phyloP scores from a whole-genome alignment of 2,113 vertebrate species.

The Procavia capensis region DNA sequence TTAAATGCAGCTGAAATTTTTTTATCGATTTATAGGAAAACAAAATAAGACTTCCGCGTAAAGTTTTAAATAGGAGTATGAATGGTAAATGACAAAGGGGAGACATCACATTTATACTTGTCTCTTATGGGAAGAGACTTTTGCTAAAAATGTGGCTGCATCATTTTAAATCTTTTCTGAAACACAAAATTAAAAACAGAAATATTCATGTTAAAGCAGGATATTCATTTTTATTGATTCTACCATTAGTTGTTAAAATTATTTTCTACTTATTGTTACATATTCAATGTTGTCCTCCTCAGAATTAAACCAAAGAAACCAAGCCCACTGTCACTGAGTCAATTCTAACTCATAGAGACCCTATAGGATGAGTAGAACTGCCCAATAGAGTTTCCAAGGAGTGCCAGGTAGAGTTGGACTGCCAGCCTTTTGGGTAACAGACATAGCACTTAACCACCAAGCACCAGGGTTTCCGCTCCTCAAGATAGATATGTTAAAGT shows the following conservation, averaged over 20 bases:
- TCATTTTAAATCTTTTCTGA: constrained; percentile 29
- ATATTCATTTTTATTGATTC: background rate
- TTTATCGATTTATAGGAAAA: constrained; percentile 26
- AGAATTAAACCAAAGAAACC: too few relatives aligned
- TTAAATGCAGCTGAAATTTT: constrained; percentile 37
- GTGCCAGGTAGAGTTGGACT: too few relatives aligned
- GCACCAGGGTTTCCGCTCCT: too few relatives aligned
- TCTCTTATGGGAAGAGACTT: background rate
- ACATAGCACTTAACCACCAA: too few relatives aligned
- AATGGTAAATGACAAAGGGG: background rate
- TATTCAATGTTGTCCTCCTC: background rate
- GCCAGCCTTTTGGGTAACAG: too few relatives aligned
- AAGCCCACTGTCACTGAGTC: too few relatives aligned
- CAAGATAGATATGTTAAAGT: background rate
- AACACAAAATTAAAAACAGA: background rate
- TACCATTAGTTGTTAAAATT: constrained; percentile 4
- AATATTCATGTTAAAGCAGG: background rate
- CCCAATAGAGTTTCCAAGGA: too few relatives aligned
- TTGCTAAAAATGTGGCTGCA: background rate
- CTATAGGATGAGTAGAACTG: too few relatives aligned
- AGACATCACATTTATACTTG: background rate
- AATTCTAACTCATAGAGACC: too few relatives aligned
- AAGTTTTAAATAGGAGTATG: constrained; percentile 15
- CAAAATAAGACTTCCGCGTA: constrained; percentile 46
- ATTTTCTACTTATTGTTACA: background rate